Percentiles rank a stretch among this genome's conserved stretches.
phyloP scores from a whole-genome alignment of 92 coral and sea anemone genomes.

The Ricordea florida region DNA sequence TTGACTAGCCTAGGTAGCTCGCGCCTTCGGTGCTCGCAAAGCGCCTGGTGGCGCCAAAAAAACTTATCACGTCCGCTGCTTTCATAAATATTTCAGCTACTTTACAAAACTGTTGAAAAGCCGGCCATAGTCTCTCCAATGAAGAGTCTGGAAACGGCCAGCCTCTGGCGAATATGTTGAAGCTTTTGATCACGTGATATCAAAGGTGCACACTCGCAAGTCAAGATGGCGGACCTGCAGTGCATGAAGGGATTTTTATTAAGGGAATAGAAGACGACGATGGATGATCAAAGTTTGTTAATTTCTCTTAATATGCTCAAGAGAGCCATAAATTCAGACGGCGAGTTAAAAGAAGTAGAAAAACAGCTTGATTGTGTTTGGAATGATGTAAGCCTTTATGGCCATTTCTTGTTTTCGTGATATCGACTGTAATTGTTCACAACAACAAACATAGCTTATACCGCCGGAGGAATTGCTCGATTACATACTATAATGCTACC shows the following conservation, averaged over 20 bases:
- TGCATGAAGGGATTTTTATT: neutral
- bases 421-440: too few species aligned
- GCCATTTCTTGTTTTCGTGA: neutral
- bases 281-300: slow-evolving; percentile 11
- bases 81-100: too few species aligned
- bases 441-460: too few species aligned
- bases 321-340: slow-evolving; percentile 1
- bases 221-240: slow-evolving; percentile 26
- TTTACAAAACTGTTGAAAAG: too few species aligned
- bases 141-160: neutral
- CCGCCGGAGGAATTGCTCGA: too few species aligned
- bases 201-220: slow-evolving; percentile 31
- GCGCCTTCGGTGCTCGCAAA: too few species aligned
- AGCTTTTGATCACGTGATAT: slow-evolving; percentile 13
- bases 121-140: too few species aligned
- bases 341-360: slow-evolving; percentile 12
- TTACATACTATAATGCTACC: too few species aligned
- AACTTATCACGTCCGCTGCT: too few species aligned
- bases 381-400: slow-evolving; percentile 14
- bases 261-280: neutral
- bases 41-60: too few species aligned
- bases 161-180: slow-evolving; percentile 22
- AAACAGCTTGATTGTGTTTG: slow-evolving; percentile 25
- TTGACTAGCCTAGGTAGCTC: too few species aligned
- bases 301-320: slow-evolving; percentile 16